Conservation (phyloP, 2,797 vertebrate genomes). For the Falco columbarius region DNA sequence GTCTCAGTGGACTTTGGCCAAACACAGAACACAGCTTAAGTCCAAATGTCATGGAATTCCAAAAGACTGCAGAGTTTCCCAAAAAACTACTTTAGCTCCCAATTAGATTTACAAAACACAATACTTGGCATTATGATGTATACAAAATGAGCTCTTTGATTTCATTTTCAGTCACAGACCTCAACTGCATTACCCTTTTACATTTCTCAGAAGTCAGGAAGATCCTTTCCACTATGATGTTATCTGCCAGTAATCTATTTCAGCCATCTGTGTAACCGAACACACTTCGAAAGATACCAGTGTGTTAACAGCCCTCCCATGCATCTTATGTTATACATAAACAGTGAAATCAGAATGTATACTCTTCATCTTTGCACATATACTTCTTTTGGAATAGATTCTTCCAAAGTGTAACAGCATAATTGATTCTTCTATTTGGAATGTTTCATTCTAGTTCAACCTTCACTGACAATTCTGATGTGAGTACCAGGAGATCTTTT, state of each 20-base stretch:
- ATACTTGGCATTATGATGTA: background rate
- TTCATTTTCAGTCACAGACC: background rate
- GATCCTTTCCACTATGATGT: background rate
- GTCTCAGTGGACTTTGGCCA: background rate
- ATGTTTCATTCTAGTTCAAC: background rate
- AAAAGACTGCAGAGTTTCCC: background rate
- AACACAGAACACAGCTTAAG: background rate
- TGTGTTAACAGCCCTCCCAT: background rate
- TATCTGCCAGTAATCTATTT: background rate
- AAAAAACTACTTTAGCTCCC: background rate
- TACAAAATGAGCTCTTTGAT: background rate
- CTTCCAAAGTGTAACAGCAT: background rate
- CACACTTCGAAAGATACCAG: background rate
- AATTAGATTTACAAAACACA: background rate
- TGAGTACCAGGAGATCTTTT: rapidly evolving
- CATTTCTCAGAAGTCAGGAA: background rate
- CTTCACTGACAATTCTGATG: background rate
- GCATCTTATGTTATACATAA: background rate
- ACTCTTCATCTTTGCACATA: background rate
- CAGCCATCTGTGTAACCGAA: background rate
- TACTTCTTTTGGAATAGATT: background rate
- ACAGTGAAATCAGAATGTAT: background rate
- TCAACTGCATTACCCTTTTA: background rate
- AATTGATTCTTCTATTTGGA: background rate
- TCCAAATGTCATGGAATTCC: background rate